Evolutionary conservation across 2,888 invertebrate species (phyloP).

Genomic region (Nephrotoma appendiculata): DNA sequence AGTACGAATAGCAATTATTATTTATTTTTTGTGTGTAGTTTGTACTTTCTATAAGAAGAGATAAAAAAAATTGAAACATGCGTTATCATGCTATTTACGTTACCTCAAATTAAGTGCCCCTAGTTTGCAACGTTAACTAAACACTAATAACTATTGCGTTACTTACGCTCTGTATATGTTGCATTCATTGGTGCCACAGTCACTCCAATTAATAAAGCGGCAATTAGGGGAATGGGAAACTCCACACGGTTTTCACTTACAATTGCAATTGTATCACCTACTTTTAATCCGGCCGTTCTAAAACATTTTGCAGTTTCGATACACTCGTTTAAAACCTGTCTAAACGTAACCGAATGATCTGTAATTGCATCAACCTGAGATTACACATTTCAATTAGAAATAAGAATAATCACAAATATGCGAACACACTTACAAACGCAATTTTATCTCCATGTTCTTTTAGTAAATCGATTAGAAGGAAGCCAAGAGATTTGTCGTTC

Average conservation of each 20-base stretch:
- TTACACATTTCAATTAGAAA: not conserved
- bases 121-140: too few relatives aligned
- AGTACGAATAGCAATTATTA: too few relatives aligned
- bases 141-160: not conserved
- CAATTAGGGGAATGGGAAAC: conserved; percentile 36
- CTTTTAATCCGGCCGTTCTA: conserved; percentile 30
- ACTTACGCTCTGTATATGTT: conserved; percentile 38
- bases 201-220: conserved; percentile 37
- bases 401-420: not conserved
- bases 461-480: not conserved
- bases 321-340: conserved; percentile 21
- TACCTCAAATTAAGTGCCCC: too few relatives aligned
- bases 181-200: conserved; percentile 44
- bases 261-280: conserved; percentile 38
- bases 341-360: conserved; percentile 21
- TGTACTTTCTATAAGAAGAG: too few relatives aligned
- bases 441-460: not conserved
- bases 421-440: not conserved
- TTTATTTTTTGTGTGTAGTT: too few relatives aligned
- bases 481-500: not conserved
- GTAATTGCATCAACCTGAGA: conserved; percentile 25
- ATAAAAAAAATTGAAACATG: too few relatives aligned
- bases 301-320: conserved; percentile 28
- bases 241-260: conserved; percentile 42
- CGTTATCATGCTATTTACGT: too few relatives aligned